These are phyloP conservation scores for Coregonus suidteri DNA, from an alignment of 2,797 vertebrate species.

Conservation along the genomic window DNA sequence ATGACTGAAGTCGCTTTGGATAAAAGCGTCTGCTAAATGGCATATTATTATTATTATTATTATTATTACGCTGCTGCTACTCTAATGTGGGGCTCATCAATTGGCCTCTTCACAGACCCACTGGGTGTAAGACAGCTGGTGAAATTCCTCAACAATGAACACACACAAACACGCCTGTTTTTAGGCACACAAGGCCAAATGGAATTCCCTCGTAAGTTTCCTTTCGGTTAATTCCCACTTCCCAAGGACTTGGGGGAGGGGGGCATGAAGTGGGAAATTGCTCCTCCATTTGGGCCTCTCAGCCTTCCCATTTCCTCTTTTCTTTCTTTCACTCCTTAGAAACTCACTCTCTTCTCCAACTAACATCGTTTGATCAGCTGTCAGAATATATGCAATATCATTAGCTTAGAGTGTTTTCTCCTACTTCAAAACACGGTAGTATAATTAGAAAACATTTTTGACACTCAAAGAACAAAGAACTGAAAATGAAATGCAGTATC, in stretches of 20 bases:
- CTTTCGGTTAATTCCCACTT: conserved; percentile 72
- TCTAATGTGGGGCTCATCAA: conserved; percentile 54
- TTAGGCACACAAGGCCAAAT: conserved; percentile 65
- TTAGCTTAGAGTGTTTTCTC: not conserved
- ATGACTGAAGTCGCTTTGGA: too few relatives aligned
- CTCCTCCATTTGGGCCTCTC: conserved; percentile 63
- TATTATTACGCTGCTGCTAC: conserved; percentile 26
- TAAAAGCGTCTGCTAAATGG: too few relatives aligned
- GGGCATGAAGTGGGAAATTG: conserved; percentile 52
- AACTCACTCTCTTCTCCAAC: conserved; percentile 17
- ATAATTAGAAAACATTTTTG: not conserved
- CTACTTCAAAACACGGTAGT: not conserved
- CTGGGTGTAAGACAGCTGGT: conserved; percentile 76
- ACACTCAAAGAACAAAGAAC: not conserved
- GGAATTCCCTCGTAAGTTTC: conserved; percentile 76
- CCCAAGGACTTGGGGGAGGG: conserved; percentile 64
- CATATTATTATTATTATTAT: too few relatives aligned
- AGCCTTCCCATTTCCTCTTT: not conserved
- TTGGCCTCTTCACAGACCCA: conserved; percentile 62
- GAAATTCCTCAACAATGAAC: conserved; percentile 72
- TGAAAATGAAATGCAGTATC: not conserved
- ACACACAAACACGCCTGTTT: conserved; percentile 51
- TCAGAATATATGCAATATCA: not conserved
- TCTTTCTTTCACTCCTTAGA: not conserved
- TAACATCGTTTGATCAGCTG: not conserved